Base-by-base conservation (phyloP, 2,888 invertebrate genomes). In the Aproaerema taeniolella region DNA sequence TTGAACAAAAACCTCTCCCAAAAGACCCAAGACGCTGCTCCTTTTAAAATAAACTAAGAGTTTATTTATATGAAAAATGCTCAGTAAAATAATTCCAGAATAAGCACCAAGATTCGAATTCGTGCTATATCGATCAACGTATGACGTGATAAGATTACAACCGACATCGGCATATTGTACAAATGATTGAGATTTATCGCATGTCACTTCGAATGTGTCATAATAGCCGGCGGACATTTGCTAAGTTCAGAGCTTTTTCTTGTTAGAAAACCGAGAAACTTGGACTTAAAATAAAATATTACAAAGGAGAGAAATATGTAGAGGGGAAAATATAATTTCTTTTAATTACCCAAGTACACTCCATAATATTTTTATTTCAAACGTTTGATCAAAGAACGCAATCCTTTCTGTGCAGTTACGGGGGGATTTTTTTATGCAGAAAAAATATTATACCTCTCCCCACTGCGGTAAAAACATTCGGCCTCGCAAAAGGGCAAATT, bases 401-500 rank as follows among this genome's bases (percentile, higher is more conserved):
- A 52, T 50, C 61, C 55, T 58, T 53, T 43, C 39, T 44, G 40
- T 51, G 50, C 56, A 55, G 42, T 46, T 13, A 14, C 12, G 15
- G 28, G 24, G 33, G 20, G 41, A 40, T 41, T 47, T 55, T 57
- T 58, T 61, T 63, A n/a, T 9, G 46, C 50, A 39, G 54, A 55
- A 50, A 59, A 61, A 66, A 68, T 64, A 67, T 60, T 59, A 39
- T 28, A 17, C 20, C 24, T 53, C 60, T 52, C 61, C 68, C 62
- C 58, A 53, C 42, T 52, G 45, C 44, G 48, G 52, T 50, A 52
- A 59, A 70, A 74, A 72, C 61, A 66, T 67, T 67, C 55, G 58
- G 58, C 59, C 58, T 61, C 60, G 67, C 65, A 67, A 80, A 73
- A 76, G 72, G 71, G 77, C 79, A 82, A 83, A 83, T 83, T 82